Evolutionary conservation across 2,888 invertebrate genomes (phyloP).

Genomic region (Hydrotaea diabolus): DNA sequence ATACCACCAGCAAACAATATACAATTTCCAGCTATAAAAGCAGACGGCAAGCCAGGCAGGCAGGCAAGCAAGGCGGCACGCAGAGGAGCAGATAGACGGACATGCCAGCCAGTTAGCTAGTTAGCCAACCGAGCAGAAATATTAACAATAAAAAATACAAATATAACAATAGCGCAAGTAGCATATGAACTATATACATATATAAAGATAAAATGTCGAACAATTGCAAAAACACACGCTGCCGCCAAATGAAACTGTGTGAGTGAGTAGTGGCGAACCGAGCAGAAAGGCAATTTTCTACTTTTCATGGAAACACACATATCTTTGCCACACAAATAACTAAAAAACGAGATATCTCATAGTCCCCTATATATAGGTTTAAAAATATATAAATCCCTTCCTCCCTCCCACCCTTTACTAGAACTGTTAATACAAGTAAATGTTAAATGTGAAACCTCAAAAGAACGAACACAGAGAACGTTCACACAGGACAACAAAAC

Average conservation of each 20-base stretch:
- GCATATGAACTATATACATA: slow-evolving; percentile 34
- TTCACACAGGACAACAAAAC: not conserved
- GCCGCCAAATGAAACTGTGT: slow-evolving; percentile 18
- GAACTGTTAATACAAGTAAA: not conserved
- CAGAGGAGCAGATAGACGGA: not conserved
- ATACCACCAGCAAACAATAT: slow-evolving; percentile 35
- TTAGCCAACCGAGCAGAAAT: slow-evolving; percentile 52
- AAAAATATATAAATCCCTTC: not conserved
- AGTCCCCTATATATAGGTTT: not conserved
- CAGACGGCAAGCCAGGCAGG: not conserved
- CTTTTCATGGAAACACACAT: slow-evolving; percentile 6
- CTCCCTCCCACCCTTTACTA: not conserved
- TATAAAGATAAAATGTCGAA: not conserved
- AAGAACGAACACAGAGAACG: slow-evolving; percentile 44
- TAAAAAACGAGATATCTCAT: not conserved
- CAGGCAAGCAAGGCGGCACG: not conserved
- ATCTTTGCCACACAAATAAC: not conserved
- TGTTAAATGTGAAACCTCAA: slow-evolving; percentile 46
- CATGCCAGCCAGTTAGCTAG: slow-evolving; percentile 47
- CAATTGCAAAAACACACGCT: not conserved
- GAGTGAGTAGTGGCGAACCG: not conserved
- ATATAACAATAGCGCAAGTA: not conserved
- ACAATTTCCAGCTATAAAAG: slow-evolving; percentile 1
- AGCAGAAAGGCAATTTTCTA: not conserved
- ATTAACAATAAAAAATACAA: slow-evolving; percentile 33